Base-by-base conservation (phyloP, 2,113 vertebrate genomes). In the Alectura lathami region DNA sequence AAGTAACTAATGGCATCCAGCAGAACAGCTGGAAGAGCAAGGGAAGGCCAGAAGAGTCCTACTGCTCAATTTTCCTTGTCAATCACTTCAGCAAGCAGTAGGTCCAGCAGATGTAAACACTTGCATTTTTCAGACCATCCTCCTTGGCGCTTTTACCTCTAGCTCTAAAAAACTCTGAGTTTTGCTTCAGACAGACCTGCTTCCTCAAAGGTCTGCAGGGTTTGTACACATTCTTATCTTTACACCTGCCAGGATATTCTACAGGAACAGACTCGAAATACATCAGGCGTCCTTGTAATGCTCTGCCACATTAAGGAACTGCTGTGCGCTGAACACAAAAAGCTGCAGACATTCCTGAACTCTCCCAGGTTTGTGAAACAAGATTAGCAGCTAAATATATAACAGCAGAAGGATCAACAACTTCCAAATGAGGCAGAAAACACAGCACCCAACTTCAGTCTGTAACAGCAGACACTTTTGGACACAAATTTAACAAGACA, bases 271-370 rank as follows among this genome's bases (percentile, higher is more conserved):
- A 29, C 36, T 64, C 53, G 42, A 32, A 62, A 53, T 50, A 87
- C 24, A 64, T 69, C 67, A 82, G 63, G 64, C 10, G 20, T 13
- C 29, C 23, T 16, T 48, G 29, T 48, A 78, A 78, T 23, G 30
- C 34, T 60, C 57, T 68, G 32, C 24, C 62, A 36, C 0, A 0
- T n/a, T 24, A 38, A 64, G 27, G 42, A 76, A 54, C 18, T 1
- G 43, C 48, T 1, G 3, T 14, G 30, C 1, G 2, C 50, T 29
- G 60, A 81, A 59, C 22, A 51, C 22, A 48, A 83, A 63, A 76
- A 72, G 18, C 40, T 73, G 45, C 0, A 0, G 36, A 79, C 36
- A 75, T 56, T 87, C 66, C 56, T 0, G 0, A 83, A 51, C 7
- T 15, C 68, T 76, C 36, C 79, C 42, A 67, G 34, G n/a, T 34